A percentile compares a stretch with the other conserved stretches of the same genome.
phyloP scores from a whole-genome alignment of 2,113 vertebrate genomes.

The Oncorhynchus nerka region DNA sequence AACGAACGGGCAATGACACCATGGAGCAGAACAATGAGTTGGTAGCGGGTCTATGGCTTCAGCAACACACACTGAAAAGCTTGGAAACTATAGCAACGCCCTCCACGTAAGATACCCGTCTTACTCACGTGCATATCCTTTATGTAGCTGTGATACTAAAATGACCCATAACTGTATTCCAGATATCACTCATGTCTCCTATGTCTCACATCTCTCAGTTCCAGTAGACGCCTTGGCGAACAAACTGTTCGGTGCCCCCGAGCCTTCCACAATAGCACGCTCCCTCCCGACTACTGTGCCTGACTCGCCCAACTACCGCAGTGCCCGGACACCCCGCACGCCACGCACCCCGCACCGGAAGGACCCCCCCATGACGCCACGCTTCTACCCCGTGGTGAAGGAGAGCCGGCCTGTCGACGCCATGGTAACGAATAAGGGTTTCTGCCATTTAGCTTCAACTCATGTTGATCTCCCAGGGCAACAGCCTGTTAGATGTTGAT shows the following conservation, averaged over 20 bases:
- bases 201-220: constrained; percentile 66
- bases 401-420: constrained; percentile 93
- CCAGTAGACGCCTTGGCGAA: constrained; percentile 96
- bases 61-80: no score
- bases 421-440: constrained; percentile 74
- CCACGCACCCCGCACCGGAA: constrained; percentile 93
- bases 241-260: constrained; percentile 93
- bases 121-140: no score
- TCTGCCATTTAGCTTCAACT: no score
- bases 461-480: no score
- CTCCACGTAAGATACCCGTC: no score
- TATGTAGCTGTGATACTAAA: no score
- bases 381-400: constrained; percentile 98
- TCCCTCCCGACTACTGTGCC: constrained; percentile 95
- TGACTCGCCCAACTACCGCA: constrained; percentile 94
- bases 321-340: constrained; percentile 89
- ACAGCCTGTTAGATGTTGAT: no score
- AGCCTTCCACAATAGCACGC: constrained; percentile 88
- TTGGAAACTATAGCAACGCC: no score
- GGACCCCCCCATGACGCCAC: constrained; percentile 88
- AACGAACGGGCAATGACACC: no score
- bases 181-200: not conserved
- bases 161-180: no score
- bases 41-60: no score
- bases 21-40: no score